Base-by-base conservation (phyloP, 2,888 invertebrate genomes). In the Cantharis flavilabris region DNA sequence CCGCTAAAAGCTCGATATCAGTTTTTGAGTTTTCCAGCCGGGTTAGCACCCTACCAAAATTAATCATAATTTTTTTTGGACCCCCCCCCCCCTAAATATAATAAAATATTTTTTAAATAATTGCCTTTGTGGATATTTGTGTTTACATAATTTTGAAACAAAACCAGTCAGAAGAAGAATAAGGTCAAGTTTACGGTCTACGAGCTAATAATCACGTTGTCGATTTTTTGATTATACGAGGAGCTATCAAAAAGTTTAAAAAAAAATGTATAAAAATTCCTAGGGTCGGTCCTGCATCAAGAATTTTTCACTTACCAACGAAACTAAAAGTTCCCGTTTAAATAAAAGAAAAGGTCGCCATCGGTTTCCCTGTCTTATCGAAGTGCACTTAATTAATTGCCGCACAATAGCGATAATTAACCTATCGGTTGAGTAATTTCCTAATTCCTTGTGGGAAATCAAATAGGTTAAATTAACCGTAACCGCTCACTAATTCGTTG, bases 401-500 rank as follows among this genome's bases (percentile, higher is more conserved):
- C 65, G 20, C 64, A 23, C 65, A 23, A 13, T 26, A 67, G 10
- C 20, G n/a, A 23, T 23, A 67, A 67, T 67, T 18, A 1, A 65
- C 20, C 20, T 20, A 65, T 65, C 23, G 18, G 9, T 20, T 67
- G 10, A 70, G 33, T 70, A 70, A 23, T 70, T 70, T 70, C 70
- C 28, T 28, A 14, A 49, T 49, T 70, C 11, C 16, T 28, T 33
- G 26, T 16, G 28, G 16, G 18, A 70, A 23, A 49, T 23, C 14
- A 9, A n/a, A 30, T 70, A 14, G 33, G 30, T 49, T 33, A 33
- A 70, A 70, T 70, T 33, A 69, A 16, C 69, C 10, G 26, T 67
- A 67, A 23, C 30, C 9, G 69, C 69, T 33, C 73, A 69, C 70
- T 73, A 70, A 69, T 33, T 26, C 73, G 65, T 65, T 30, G 49